Evolutionary conservation across 2,888 invertebrate species (phyloP), one percentile per base, ranked within the genome.

Genomic region (Myopa testacea): DNA sequence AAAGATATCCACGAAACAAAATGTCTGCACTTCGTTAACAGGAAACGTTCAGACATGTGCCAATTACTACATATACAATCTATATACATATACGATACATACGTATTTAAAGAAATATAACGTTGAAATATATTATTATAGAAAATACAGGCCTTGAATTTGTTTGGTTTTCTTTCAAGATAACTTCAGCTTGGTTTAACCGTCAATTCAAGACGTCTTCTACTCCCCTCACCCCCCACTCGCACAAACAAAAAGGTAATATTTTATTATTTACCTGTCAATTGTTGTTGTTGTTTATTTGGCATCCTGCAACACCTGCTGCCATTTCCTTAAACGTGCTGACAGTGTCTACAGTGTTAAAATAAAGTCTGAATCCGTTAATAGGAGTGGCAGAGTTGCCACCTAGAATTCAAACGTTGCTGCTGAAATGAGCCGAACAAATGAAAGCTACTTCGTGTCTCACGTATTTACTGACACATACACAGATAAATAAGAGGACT

Each of bases 221-320:
- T 3, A 5, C 34, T 19, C 62, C n/a, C 34, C 34, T 4, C 7
- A 4, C 4, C 34, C 34, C 34, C 0, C 7, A 4, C 4, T 4
- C 19, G 19, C 4, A 62, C 19, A 6, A 19, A 26, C 16, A 12
- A 2, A 5, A 62, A 26, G 2, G 10, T 8, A 26, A 10, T 26
- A 26, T 62, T 62, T 62, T 62, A n/a, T 62, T 19, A 62, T 62
- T 62, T 62, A 26, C 62, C 62, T 26, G 62, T 26, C 26, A 62
- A 26, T 62, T 62, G 19, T 19, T 4, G 34, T 12, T 26, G 26
- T 62, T 62, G 26, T 34, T 62, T 62, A 10, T 62, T 62, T 1
- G 1, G 26, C 34, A 8, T 10, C 4, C 34, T 19, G 34, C 4
- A 62, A 62, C 62, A 62, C 62, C 62, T 62, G 62, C 62, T 26